Evolutionary conservation across 2,113 vertebrate genomes (phyloP).

Genomic region (Hepsetus odoe): DNA sequence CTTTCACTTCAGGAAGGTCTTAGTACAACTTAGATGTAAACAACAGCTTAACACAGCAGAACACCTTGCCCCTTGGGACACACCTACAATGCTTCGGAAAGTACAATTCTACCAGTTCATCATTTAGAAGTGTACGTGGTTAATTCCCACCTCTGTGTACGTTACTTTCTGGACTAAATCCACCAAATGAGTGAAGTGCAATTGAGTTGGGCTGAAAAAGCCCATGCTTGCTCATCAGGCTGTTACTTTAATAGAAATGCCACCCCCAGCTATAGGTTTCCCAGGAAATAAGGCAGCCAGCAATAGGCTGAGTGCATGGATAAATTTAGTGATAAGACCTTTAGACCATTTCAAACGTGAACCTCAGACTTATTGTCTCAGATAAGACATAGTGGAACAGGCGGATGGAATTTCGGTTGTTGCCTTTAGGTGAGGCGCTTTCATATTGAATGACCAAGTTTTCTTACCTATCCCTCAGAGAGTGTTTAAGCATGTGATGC

Average conservation of each 20-base stretch:
- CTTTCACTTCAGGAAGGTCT: no score
- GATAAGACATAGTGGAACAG: slow-evolving; percentile 4
- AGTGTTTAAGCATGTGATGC: background rate
- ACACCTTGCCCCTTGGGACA: no score
- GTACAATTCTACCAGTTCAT: no score
- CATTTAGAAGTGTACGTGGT: no score
- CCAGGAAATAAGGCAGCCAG: background rate
- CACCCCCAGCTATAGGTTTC: slow-evolving; percentile 1
- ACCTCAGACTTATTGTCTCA: slow-evolving; percentile 2
- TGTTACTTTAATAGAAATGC: background rate
- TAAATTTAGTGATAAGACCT: slow-evolving; percentile 23
- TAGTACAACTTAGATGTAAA: no score
- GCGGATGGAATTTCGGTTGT: slow-evolving; percentile 3
- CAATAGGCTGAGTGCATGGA: slow-evolving; percentile 4
- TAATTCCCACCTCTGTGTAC: no score
- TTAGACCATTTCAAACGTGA: slow-evolving; percentile 29
- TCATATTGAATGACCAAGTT: background rate
- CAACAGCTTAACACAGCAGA: no score
- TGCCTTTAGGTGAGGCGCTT: background rate
- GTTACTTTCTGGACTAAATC: no score
- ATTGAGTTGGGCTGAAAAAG: background rate
- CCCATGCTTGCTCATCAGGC: background rate
- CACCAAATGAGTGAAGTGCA: no score
- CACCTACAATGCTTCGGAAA: no score
- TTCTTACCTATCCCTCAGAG: background rate